A percentile compares a stretch with the other conserved stretches of the same genome.
Evolutionary conservation across 35 echinoderm and acorn worm species (phyloP).

Genomic region (Stichopus chloronotus): DNA sequence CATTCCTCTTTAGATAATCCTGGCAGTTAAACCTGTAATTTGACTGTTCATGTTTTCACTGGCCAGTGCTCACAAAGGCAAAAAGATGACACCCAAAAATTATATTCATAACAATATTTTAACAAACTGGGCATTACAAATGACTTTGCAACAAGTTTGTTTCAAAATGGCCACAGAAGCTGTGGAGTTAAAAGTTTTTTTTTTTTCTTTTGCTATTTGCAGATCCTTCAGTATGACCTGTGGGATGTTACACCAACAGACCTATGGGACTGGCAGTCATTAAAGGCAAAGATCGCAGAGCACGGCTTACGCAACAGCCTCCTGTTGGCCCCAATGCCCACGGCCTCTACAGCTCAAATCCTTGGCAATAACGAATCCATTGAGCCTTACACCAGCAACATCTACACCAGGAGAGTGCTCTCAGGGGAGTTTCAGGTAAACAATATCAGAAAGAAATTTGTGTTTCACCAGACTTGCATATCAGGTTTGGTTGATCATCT

Average conservation of each 20-base stretch:
- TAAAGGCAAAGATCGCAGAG: slow-evolving; percentile 85
- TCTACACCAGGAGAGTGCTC: slow-evolving; percentile 89
- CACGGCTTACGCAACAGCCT: slow-evolving; percentile 93
- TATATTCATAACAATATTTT: too few relatives aligned
- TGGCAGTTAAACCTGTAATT: neutral
- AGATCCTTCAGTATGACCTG: slow-evolving; percentile 92
- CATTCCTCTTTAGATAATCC: neutral
- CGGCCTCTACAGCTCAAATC: slow-evolving; percentile 98
- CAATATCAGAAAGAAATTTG: neutral
- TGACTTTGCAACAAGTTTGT: too few relatives aligned
- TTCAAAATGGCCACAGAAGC: too few relatives aligned
- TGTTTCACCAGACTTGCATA: too few relatives aligned
- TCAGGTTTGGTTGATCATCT: neutral
- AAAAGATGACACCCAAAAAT: too few relatives aligned
- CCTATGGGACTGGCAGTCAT: slow-evolving; percentile 80
- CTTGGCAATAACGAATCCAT: slow-evolving; percentile 97
- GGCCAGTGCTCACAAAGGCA: too few relatives aligned
- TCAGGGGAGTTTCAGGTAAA: slow-evolving; percentile 96
- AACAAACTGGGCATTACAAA: too few relatives aligned
- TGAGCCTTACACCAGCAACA: slow-evolving; percentile 97
- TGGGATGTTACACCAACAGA: slow-evolving; percentile 92
- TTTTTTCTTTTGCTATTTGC: neutral
- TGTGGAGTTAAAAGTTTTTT: too few relatives aligned
- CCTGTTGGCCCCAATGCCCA: slow-evolving; percentile 96
- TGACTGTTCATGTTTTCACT: neutral